phyloP scores from a whole-genome alignment of 2,888 invertebrate species.

The Eudemis profundana region DNA sequence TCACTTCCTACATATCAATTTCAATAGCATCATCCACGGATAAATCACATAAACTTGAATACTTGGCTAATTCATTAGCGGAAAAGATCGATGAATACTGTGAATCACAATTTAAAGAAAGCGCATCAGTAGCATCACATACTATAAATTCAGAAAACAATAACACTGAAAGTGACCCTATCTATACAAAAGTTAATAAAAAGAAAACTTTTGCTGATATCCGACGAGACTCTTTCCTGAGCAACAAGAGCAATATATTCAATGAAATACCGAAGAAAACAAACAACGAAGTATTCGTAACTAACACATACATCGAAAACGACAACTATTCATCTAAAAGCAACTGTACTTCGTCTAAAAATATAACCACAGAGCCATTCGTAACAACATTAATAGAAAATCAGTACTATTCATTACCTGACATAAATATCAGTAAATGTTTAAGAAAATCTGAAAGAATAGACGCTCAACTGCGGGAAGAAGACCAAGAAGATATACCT shows the following conservation, averaged over 20 bases:
- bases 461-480: constrained; percentile 87
- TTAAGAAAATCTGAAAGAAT: constrained; percentile 89
- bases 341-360: constrained; percentile 74
- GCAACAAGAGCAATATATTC: constrained; percentile 70
- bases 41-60: constrained; percentile 80
- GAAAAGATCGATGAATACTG: constrained; percentile 84
- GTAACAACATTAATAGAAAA: constrained; percentile 86
- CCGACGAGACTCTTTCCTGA: constrained; percentile 68
- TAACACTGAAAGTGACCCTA: constrained; percentile 69
- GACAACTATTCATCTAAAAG: constrained; percentile 73
- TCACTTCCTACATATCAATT: constrained; percentile 82
- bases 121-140: constrained; percentile 62
- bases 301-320: constrained; percentile 74
- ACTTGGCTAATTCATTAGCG: constrained; percentile 80
- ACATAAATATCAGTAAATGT: constrained; percentile 89
- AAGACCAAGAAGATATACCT: constrained; percentile 76
- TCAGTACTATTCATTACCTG: constrained; percentile 89
- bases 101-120: constrained; percentile 77
- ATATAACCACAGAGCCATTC: constrained; percentile 81
- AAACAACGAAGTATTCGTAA: constrained; percentile 73
- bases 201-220: constrained; percentile 85
- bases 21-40: constrained; percentile 81
- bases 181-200: constrained; percentile 79
- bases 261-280: constrained; percentile 67
- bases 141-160: constrained; percentile 62